Evolutionary conservation across 2,113 vertebrate species (phyloP).

Genomic region (Xenopus tropicalis): DNA sequence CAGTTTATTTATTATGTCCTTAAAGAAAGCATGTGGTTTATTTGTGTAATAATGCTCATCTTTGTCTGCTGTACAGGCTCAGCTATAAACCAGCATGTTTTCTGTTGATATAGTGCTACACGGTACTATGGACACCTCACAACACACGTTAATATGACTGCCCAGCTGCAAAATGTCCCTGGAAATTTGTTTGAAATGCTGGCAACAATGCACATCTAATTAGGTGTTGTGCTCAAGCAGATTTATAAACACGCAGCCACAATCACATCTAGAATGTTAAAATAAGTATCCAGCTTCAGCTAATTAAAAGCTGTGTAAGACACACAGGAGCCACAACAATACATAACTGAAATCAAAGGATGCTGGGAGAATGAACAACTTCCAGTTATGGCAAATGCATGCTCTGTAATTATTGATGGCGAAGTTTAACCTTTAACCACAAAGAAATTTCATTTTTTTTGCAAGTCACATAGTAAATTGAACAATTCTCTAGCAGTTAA

Average conservation of each 20-base stretch:
- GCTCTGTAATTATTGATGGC: neutral
- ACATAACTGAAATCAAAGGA: neutral
- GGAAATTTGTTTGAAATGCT: neutral
- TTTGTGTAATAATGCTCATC: too few species aligned
- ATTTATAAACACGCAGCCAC: conserved; percentile 1
- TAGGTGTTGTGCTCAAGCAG: neutral
- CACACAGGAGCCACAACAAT: neutral
- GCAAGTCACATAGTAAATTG: neutral
- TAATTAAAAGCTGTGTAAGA: neutral
- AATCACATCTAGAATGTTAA: neutral
- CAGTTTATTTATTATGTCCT: too few species aligned
- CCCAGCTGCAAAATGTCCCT: neutral
- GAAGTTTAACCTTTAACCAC: neutral
- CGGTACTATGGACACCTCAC: neutral
- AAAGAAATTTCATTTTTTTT: neutral
- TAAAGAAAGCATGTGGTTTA: too few species aligned
- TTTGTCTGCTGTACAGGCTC: too few species aligned
- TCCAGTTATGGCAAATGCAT: neutral
- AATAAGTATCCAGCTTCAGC: neutral
- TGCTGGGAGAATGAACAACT: neutral
- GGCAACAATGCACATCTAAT: conserved; percentile 5
- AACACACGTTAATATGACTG: neutral
- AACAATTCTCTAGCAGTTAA: neutral
- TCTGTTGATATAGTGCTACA: too few species aligned
- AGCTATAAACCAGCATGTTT: too few species aligned